Evolutionary conservation across 2,797 vertebrate genomes (phyloP), one percentile per base, ranked within the genome.

Genomic region (Anas georgica): DNA sequence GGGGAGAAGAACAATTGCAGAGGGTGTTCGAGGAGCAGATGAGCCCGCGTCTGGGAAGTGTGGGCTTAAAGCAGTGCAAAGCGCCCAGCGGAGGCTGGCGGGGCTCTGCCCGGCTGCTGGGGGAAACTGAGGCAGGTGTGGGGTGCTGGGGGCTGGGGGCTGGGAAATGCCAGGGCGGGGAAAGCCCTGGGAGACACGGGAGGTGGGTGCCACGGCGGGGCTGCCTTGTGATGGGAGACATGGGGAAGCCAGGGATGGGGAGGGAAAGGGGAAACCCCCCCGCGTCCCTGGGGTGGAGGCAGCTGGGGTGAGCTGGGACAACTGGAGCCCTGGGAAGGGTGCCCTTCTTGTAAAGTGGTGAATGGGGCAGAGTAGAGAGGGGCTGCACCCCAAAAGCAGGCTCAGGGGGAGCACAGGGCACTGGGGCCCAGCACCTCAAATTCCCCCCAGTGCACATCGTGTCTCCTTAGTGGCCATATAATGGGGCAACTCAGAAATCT

Each of bases 61-160:
- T 39, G 37, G 48, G 26, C 48, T 76, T 22, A 45, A 54, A 81
- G 35, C 12, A 7, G 17, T 23, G 28, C 3, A 0, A 43, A 48
- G 52, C 5, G 25, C 16, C 33, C 28, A 0, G 1, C 0, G 0
- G 66, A 54, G 31, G 54, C 18, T n/a, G 17, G 16, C 1, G 1
- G 1, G 1, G 22, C 5, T 20, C 35, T 70, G 66, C 31, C 31
- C 0, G 1, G 12, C 8, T 41, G 33, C 7, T 5, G 35, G 67
- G 55, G 84, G 77, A 86, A 88, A 73, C 50, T 14, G 72, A 92
- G 80, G 84, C 52, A 54, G 52, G 28, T 17, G 16, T 5, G 28
- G 52, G 52, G 9, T 17, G 28, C 16, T 54, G 52, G 4, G 48
- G 73, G 23, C 15, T 68, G 14, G 25, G 26, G 25, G 2, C 6